phyloP scores from a whole-genome alignment of 1,140 invertebrate species.

The Brachionus asplanchnoidis region DNA sequence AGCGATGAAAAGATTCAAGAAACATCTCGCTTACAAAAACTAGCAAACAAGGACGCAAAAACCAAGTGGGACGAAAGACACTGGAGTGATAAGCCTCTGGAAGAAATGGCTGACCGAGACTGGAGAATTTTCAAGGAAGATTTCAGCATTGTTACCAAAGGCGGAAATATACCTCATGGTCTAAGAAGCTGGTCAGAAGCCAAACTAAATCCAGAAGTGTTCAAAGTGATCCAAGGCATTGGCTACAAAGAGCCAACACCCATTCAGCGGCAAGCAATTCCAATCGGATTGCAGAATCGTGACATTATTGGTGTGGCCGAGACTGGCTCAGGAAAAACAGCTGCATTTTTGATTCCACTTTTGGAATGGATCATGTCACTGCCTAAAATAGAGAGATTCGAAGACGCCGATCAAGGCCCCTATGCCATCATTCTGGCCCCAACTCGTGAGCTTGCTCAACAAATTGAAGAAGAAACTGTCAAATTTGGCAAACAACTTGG shows the following conservation, averaged over 20 bases:
- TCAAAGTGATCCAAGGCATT: constrained; percentile 75
- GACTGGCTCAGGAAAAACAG: constrained; percentile 95
- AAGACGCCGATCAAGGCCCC: constrained; percentile 82
- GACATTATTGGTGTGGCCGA: constrained; percentile 99
- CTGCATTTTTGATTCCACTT: constrained; percentile 94
- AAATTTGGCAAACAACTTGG: constrained; percentile 92
- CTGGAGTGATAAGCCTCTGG: constrained; percentile 88
- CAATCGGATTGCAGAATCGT: constrained; percentile 93
- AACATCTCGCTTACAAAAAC: constrained; percentile 84
- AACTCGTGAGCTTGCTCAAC: constrained; percentile 95
- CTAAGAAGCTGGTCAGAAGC: constrained; percentile 91
- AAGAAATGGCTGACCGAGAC: constrained; percentile 97
- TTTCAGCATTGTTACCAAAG: constrained; percentile 98
- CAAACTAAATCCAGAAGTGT: constrained; percentile 79
- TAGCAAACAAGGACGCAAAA: constrained; percentile 91
- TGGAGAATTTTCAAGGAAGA: constrained; percentile 99
- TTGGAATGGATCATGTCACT: constrained; percentile 95
- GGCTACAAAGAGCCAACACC: constrained; percentile 97
- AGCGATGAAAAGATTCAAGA: constrained; percentile 97
- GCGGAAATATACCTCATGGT: constrained; percentile 91
- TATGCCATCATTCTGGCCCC: constrained; percentile 98
- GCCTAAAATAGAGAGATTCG: constrained; percentile 82
- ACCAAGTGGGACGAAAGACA: constrained; percentile 98
- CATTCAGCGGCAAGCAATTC: constrained; percentile 97
- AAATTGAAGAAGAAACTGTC: constrained; percentile 97